phyloP scores from a whole-genome alignment of 2,797 vertebrate genomes.

The Neomorphus geoffroyi region DNA sequence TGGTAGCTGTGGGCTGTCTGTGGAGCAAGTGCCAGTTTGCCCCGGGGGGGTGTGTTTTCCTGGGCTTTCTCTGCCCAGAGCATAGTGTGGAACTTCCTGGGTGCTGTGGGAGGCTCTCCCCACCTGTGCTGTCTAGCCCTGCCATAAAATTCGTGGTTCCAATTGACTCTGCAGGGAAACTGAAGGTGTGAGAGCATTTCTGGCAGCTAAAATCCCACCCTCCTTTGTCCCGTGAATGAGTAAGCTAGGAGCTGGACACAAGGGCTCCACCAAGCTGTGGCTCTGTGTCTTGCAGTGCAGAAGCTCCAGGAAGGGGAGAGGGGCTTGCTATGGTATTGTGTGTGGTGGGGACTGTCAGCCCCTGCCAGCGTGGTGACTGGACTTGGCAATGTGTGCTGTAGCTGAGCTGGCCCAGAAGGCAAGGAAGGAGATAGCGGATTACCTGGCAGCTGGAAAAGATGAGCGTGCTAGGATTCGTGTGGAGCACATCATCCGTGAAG shows the following conservation, averaged over 20 bases:
- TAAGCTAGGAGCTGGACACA: neutral
- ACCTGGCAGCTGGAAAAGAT: slow-evolving; percentile 93
- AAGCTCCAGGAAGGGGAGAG: fast-evolving
- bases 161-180: neutral
- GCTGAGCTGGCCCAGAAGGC: slow-evolving; percentile 97
- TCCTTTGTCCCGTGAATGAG: neutral
- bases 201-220: neutral
- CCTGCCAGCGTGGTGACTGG: neutral
- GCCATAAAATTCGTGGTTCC: neutral
- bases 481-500: slow-evolving; percentile 98
- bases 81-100: neutral
- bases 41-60: neutral
- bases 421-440: slow-evolving; percentile 97
- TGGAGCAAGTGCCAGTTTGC: neutral
- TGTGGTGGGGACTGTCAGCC: neutral
- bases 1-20: neutral
- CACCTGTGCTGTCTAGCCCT: neutral
- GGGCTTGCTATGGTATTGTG: neutral
- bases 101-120: neutral
- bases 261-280: neutral
- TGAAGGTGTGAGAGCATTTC: neutral
- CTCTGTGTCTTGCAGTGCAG: neutral
- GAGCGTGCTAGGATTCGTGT: slow-evolving; percentile 95
- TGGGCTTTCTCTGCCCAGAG: neutral
- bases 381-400: slow-evolving; percentile 57